Base-by-base conservation (phyloP, 2,797 vertebrate species). In the Lutjanus argentimaculatus region DNA sequence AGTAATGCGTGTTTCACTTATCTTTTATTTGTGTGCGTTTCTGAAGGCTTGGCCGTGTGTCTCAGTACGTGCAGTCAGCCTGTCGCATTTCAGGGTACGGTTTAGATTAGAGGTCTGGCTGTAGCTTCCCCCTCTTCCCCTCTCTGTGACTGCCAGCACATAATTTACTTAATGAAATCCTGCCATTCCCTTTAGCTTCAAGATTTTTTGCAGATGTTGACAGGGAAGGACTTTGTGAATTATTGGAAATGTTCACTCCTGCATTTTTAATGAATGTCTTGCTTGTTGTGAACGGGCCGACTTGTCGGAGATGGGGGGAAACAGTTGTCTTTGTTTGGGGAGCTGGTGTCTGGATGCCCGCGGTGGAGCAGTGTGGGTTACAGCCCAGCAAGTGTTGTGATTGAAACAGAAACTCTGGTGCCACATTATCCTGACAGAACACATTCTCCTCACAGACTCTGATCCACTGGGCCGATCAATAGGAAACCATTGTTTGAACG, bases 161-260 rank as follows among this genome's bases (percentile, higher is more conserved):
- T 97, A 97, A 98, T 98, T 99, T 97, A 96, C 96, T 97, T 98
- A 98, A 98, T 98, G 97, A 98, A 98, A 98, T 97, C 97, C 97
- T 97, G 97, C 97, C 96, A 97, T 97, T 97, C 96, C 96, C 93
- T 96, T 97, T 96, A 96, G 96, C 92, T 4, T 96, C 92, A 93
- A 97, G 97, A 97, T 97, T 96, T 97, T 96, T 97, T 96, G 95
- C 97, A 98, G 92, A 97, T 97, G 97, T 97, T 97, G 97, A 97
- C 96, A 97, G 96, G 95, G 95, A 95, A 95, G 93, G 96, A 96
- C 94, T 96, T 96, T 95, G 92, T 94, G 93, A 97, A 96, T 96
- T 95, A 97, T 96, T 96, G 96, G 95, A 97, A 96, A 96, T 95
- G 96, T 96, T 97, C 96, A 94, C 95, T 94, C 88, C 86, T 95